Evolutionary conservation across 2,113 vertebrate species (phyloP).

Genomic region (Peucedramus taeniatus): DNA sequence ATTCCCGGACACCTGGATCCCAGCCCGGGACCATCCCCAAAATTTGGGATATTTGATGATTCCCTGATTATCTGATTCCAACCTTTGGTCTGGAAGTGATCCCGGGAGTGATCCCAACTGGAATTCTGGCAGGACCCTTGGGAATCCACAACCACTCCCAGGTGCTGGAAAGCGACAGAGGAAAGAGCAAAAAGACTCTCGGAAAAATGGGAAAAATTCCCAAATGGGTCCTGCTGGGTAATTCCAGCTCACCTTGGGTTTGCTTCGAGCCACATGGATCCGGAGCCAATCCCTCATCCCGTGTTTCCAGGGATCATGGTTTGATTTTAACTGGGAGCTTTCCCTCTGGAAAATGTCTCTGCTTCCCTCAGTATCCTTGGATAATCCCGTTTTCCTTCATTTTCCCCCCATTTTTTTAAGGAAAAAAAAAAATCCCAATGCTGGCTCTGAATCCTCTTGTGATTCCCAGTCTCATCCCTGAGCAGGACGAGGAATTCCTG

Average conservation of each 20-base stretch:
- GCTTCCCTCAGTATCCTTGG: fast-evolving
- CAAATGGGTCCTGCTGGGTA: fast-evolving
- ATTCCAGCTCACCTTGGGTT: background rate
- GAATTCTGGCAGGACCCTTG: background rate
- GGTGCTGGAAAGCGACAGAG: background rate
- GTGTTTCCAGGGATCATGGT: fast-evolving
- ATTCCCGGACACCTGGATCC: background rate
- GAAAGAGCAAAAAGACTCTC: background rate
- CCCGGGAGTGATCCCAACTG: background rate
- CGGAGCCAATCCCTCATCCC: background rate
- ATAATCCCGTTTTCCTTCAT: background rate
- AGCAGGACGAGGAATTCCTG: background rate
- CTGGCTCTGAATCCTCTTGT: fast-evolving
- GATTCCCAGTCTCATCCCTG: background rate
- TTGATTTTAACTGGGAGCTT: background rate
- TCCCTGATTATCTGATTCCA: background rate
- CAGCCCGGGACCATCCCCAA: background rate
- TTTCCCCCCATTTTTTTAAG: fast-evolving
- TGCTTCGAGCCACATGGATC: fast-evolving
- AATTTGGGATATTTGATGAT: background rate
- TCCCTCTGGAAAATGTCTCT: background rate
- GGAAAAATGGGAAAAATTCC: background rate
- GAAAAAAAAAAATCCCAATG: fast-evolving
- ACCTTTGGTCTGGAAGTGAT: background rate
- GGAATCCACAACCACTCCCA: background rate